A percentile compares a stretch with the other conserved stretches of the same genome.
phyloP scores from a whole-genome alignment of 2,888 invertebrate genomes.

The Villa cingulata region DNA sequence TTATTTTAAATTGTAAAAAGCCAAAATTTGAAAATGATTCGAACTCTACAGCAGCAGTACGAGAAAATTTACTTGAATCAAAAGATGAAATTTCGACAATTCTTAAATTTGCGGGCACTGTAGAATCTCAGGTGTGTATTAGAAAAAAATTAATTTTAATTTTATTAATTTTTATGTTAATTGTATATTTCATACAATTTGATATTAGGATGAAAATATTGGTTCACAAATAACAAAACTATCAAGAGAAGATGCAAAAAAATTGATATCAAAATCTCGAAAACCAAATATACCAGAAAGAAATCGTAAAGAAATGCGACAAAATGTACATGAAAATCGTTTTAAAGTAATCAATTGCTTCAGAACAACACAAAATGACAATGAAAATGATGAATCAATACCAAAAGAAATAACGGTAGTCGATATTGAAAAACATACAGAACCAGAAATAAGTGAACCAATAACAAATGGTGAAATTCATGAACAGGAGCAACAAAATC shows the following conservation, averaged over 20 bases:
- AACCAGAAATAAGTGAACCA: conserved; percentile 10
- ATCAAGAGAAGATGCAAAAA: conserved; percentile 37
- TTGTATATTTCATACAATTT: not conserved
- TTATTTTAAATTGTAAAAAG: conserved; percentile 58
- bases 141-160: not conserved
- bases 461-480: not conserved
- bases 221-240: conserved; percentile 36
- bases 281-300: conserved; percentile 36
- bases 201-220: conserved; percentile 36
- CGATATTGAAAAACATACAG: conserved; percentile 40
- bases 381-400: conserved; percentile 8
- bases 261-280: conserved; percentile 38
- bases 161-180: not conserved
- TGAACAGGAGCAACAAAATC: not conserved
- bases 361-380: conserved; percentile 33
- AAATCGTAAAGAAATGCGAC: conserved; percentile 35
- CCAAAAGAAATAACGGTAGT: conserved; percentile 39
- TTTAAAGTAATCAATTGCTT: conserved; percentile 47
- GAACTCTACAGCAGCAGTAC: conserved; percentile 1
- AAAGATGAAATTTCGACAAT: conserved; percentile 44
- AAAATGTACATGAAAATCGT: conserved; percentile 39
- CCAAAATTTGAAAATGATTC: conserved; percentile 37
- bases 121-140: conserved; percentile 46
- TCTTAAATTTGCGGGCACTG: conserved; percentile 58
- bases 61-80: conserved; percentile 11